A percentile compares a stretch with the other conserved stretches of the same genome.
These are phyloP conservation scores for Malacoctenus gilli DNA, from an alignment of 2,797 vertebrate genomes.

Conservation along the genomic window DNA sequence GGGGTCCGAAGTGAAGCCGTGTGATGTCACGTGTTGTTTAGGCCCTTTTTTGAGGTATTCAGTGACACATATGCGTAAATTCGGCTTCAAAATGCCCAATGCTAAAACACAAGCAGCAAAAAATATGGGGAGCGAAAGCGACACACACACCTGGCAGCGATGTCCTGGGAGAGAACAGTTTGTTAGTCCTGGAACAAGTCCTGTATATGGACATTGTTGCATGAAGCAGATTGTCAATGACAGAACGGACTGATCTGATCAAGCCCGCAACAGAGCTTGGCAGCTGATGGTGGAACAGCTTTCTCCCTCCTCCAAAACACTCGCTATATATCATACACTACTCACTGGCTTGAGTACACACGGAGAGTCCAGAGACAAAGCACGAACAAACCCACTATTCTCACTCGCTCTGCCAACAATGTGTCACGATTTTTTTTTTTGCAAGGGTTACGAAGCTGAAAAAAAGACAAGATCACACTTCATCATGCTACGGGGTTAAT, in stretches of 20 bases:
- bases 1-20: too few relatives aligned
- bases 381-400: constrained; percentile 46
- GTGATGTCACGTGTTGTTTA: too few relatives aligned
- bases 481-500: not conserved
- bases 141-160: constrained; percentile 33
- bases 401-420: constrained; percentile 34
- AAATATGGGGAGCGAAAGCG: constrained; percentile 9
- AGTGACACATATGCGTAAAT: too few relatives aligned
- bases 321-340: constrained; percentile 39
- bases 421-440: constrained; percentile 40
- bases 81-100: too few relatives aligned
- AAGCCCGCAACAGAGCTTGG: constrained; percentile 54
- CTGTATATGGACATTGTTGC: constrained; percentile 39
- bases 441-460: constrained; percentile 9
- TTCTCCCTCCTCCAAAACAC: constrained; percentile 59
- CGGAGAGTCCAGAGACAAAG: constrained; percentile 44
- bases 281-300: constrained; percentile 57
- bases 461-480: constrained; percentile 2
- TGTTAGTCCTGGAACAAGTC: constrained; percentile 27
- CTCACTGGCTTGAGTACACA: constrained; percentile 47
- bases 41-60: too few relatives aligned
- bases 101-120: not conserved
- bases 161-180: constrained; percentile 20
- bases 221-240: constrained; percentile 62
- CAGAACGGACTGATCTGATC: constrained; percentile 48